Percentiles rank a stretch among this genome's conserved stretches.
Conservation (phyloP, 2,113 vertebrate genomes). For the Pseudois nayaur region DNA sequence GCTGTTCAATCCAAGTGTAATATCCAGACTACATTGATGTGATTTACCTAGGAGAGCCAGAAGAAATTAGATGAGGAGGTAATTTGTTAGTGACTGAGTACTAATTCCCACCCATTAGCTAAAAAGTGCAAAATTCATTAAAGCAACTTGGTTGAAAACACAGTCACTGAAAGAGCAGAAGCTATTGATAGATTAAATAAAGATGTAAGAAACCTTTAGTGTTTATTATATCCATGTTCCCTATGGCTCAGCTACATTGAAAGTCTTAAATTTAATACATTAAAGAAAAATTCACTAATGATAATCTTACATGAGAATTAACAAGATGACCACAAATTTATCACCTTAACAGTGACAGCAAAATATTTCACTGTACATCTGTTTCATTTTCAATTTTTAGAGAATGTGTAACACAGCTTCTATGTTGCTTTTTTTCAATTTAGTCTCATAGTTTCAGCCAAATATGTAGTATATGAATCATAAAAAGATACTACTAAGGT, state of each 20-base stretch:
- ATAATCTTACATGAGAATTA: neutral
- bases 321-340: neutral
- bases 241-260: neutral
- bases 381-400: neutral
- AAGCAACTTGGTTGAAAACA: neutral
- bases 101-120: neutral
- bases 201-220: neutral
- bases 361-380: neutral
- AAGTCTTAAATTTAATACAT: neutral
- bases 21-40: neutral
- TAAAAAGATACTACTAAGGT: neutral
- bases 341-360: neutral
- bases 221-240: neutral
- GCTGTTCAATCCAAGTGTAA: neutral
- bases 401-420: neutral
- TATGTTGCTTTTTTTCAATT: neutral
- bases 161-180: neutral
- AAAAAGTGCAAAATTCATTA: conserved; percentile 9
- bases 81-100: neutral
- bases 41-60: neutral
- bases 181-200: neutral
- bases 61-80: neutral
- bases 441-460: neutral
- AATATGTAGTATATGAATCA: conserved; percentile 1
- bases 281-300: neutral